Base-by-base conservation (phyloP, 2,113 vertebrate genomes). In the Callocephalon fimbriatum region DNA sequence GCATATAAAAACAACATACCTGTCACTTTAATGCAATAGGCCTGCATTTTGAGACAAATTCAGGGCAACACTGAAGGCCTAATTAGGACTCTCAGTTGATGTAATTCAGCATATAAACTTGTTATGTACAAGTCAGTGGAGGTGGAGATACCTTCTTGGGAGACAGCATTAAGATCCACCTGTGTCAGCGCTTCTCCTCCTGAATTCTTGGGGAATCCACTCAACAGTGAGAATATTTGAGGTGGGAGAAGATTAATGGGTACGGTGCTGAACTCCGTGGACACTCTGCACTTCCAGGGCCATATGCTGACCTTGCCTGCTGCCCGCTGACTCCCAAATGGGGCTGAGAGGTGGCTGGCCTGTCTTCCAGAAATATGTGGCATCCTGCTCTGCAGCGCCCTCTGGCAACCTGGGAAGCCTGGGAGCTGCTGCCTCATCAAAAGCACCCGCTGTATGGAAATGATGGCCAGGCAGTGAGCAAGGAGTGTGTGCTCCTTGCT, bases 221-320 rank as follows among this genome's bases (percentile, higher is more conserved):
- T 56, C 23, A 50, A 67, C 40, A 38, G 13, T 29, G 44, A 35
- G 19, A 58, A 14, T 53, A 31, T 59, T 59, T 65, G 50, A 40
- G 21, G 27, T 40, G 25, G 9, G 17, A 65, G 56, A 65, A 81
- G 21, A 19, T 6, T 11, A 66, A 53, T 12, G 26, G 38, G 5
- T 47, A 37, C 38, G 44, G 18, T 0, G 1, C 38, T 76, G 40
- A 54, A 42, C 31, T 53, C 2, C 0, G 4, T 37, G 25, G 10
- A 7, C 9, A 2, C 18, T 44, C 22, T 47, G 48, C 32, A 21
- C 6, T 63, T 19, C 23, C 29, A 40, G 29, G 27, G 29, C 14
- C 7, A 7, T 2, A 8, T 23, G n/a, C n/a, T 2, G 3, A 45
- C 18, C 42, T 32, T 62, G 32, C 40, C 35, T 1, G 3, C 35